These are phyloP conservation scores for Hypocryptadius cinnamomeus DNA, from an alignment of 2,113 vertebrate species.

Conservation along the genomic window DNA sequence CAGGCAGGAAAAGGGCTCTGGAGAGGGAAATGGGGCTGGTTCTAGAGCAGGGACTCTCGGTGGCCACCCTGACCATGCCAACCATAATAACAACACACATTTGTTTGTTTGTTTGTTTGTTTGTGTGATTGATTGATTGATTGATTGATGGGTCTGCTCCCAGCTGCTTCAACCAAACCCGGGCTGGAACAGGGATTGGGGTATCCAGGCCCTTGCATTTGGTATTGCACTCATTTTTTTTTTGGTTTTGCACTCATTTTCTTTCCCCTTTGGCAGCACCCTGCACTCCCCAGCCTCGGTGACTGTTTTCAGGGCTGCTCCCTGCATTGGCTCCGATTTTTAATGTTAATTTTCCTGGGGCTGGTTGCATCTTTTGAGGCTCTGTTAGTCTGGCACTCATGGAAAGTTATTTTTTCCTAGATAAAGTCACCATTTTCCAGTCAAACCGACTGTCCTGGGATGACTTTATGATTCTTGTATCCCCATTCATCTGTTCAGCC, in stretches of 20 bases:
- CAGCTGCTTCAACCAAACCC: background rate
- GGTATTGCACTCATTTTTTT: background rate
- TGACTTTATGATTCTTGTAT: background rate
- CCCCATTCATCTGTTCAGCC: background rate
- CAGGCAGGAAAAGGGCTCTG: background rate
- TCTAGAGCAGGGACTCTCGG: accelerated
- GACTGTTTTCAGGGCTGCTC: background rate
- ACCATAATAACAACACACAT: accelerated
- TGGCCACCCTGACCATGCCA: background rate
- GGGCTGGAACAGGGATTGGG: background rate
- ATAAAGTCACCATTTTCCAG: background rate
- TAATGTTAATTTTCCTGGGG: background rate
- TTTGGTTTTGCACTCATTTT: background rate
- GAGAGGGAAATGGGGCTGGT: background rate
- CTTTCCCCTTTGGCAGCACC: background rate
- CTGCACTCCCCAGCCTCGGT: accelerated
- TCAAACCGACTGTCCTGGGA: background rate
- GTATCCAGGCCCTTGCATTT: background rate
- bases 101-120: background rate
- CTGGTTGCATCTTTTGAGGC: no score
- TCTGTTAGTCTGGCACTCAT: background rate
- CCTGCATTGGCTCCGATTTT: accelerated
- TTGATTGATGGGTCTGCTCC: background rate
- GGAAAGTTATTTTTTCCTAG: background rate
- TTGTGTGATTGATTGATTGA: no score